Conservation (phyloP, 1,140 invertebrate genomes). For the Portunus trituberculatus region DNA sequence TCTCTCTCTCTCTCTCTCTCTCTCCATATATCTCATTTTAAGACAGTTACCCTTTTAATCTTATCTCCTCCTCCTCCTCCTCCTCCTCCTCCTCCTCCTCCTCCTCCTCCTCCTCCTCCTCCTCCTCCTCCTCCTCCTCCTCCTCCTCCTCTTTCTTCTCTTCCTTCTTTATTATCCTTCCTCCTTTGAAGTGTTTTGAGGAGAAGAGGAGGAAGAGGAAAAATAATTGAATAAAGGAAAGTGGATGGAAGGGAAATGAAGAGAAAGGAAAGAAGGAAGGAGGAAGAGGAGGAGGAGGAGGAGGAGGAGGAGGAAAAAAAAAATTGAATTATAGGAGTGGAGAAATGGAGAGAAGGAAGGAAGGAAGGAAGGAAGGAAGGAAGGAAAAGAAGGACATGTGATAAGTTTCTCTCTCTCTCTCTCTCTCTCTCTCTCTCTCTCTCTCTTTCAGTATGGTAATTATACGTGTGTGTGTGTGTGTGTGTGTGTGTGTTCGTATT, state of each 20-base stretch:
- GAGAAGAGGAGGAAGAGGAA: background rate
- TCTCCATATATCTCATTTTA: too few relatives aligned
- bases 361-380: background rate
- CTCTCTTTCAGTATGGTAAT: slow-evolving; percentile 12
- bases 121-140: background rate
- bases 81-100: background rate
- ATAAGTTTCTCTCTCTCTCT: background rate
- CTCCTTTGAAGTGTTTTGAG: background rate
- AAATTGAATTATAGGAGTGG: background rate
- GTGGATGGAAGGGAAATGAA: background rate
- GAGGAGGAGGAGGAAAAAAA: background rate
- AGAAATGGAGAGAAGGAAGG: background rate
- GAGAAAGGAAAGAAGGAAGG: background rate
- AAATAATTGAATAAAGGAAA: too few relatives aligned
- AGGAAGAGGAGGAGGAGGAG: background rate
- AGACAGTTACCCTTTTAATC: too few relatives aligned
- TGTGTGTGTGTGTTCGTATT: background rate
- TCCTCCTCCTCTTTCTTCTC: background rate
- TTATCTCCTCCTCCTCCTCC: background rate
- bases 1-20: too few relatives aligned
- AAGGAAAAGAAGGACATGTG: background rate
- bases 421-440: slow-evolving; percentile 25
- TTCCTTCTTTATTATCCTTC: background rate
- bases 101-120: background rate
- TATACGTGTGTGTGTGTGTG: background rate